Conservation (phyloP, 2,113 vertebrate genomes). For the Australoheros scitulus region DNA sequence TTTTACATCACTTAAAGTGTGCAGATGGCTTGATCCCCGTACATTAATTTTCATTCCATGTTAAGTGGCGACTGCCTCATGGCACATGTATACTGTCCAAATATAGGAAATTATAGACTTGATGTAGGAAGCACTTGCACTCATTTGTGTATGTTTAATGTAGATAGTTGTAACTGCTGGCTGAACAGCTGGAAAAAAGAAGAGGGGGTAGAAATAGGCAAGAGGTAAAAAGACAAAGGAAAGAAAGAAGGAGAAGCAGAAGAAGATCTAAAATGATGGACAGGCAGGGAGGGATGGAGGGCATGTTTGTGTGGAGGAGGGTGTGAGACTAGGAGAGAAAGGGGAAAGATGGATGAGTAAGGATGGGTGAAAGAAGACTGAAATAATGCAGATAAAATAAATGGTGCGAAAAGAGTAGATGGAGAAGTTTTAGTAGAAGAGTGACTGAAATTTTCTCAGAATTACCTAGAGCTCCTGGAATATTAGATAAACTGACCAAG, state of each 20-base stretch:
- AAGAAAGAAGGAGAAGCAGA: slow-evolving; percentile 39
- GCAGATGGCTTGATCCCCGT: not conserved
- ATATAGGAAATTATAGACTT: not conserved
- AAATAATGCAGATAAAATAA: slow-evolving; percentile 8
- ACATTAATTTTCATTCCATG: not conserved
- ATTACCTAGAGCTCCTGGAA: not conserved
- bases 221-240: slow-evolving; percentile 39
- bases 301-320: not conserved
- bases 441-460: not conserved
- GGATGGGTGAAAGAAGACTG: not conserved
- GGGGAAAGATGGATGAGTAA: slow-evolving; percentile 27
- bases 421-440: not conserved
- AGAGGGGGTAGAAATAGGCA: not conserved
- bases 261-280: slow-evolving; percentile 55
- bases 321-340: not conserved
- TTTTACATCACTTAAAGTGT: not conserved
- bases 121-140: not conserved
- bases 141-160: slow-evolving; percentile 11
- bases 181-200: slow-evolving; percentile 51
- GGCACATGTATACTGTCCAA: not conserved
- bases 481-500: slow-evolving; percentile 13
- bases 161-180: not conserved
- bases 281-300: slow-evolving; percentile 8
- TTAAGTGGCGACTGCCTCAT: not conserved
- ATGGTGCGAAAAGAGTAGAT: not conserved